Percentiles rank a stretch among this genome's conserved stretches.
These are phyloP conservation scores for Taurulus bubalis DNA, from an alignment of 2,113 vertebrate genomes.

Conservation along the genomic window DNA sequence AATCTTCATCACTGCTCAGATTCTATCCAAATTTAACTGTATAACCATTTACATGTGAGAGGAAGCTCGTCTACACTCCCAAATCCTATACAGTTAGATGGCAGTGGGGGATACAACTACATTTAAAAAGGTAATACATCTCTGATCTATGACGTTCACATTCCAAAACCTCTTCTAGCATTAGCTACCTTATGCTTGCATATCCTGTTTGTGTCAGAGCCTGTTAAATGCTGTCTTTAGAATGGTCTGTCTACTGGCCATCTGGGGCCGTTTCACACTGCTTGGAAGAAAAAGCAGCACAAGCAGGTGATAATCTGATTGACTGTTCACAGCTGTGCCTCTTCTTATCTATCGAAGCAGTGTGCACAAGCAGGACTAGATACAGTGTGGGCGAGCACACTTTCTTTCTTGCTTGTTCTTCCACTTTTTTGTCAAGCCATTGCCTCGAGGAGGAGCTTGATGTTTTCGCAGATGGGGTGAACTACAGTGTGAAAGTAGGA, in stretches of 20 bases:
- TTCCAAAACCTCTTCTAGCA: slow-evolving; percentile 2
- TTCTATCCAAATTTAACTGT: neutral
- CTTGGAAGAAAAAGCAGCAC: slow-evolving; percentile 39
- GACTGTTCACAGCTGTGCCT: slow-evolving; percentile 63
- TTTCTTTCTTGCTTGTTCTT: slow-evolving; percentile 25
- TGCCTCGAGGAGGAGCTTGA: slow-evolving; percentile 13
- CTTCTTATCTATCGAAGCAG: slow-evolving; percentile 28
- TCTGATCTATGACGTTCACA: neutral
- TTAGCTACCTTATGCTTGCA: slow-evolving; percentile 5
- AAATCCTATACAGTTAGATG: neutral
- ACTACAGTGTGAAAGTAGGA: slow-evolving; percentile 26
- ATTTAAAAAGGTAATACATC: neutral
- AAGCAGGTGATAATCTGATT: slow-evolving; percentile 65
- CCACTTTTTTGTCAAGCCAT: slow-evolving; percentile 31
- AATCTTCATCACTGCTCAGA: neutral
- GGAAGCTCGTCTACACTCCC: neutral
- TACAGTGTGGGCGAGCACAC: neutral
- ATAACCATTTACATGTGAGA: neutral
- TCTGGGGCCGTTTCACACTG: slow-evolving; percentile 56
- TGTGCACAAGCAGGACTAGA: slow-evolving; percentile 28
- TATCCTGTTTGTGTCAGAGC: slow-evolving; percentile 28
- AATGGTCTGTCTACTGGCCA: slow-evolving; percentile 41
- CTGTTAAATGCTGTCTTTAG: slow-evolving; percentile 22
- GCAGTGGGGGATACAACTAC: neutral
- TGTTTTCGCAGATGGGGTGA: slow-evolving; percentile 35